Evolutionary conservation across 1,140 invertebrate genomes (phyloP).

Genomic region (Pemphigus obesinymphae): DNA sequence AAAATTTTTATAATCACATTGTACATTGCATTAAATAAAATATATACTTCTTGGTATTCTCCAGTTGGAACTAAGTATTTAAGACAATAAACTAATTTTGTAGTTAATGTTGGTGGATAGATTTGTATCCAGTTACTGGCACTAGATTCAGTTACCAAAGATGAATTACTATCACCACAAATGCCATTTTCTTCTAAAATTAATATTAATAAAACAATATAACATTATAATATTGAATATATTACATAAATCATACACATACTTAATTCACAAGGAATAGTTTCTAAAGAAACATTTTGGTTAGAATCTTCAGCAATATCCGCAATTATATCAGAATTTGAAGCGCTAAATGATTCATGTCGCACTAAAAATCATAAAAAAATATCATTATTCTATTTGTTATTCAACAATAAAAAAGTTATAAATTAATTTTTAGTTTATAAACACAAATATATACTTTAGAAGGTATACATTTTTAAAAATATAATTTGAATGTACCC

Average conservation of each 20-base stretch:
- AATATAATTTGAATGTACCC: too few species aligned
- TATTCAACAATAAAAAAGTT: too few species aligned
- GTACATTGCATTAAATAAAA: background rate
- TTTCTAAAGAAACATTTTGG: background rate
- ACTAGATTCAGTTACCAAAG: constrained; percentile 82
- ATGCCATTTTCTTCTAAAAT: constrained; percentile 28
- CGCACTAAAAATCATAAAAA: background rate
- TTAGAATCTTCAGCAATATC: background rate
- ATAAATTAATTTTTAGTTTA: background rate
- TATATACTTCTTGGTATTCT: constrained; percentile 85
- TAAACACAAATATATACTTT: too few species aligned
- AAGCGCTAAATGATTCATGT: background rate
- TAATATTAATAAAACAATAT: too few species aligned
- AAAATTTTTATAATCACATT: constrained; percentile 32
- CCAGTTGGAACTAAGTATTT: constrained; percentile 90
- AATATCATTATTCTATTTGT: background rate
- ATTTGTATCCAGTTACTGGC: constrained; percentile 82
- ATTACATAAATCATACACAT: background rate
- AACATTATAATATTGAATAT: background rate
- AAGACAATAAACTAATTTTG: constrained; percentile 85
- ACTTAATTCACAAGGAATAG: background rate
- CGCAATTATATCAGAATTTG: background rate
- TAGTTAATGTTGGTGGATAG: constrained; percentile 77
- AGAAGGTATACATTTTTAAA: too few species aligned
- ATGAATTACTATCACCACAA: constrained; percentile 61